These are phyloP conservation scores for Myotis brandtii DNA, from an alignment of 2,113 vertebrate genomes.

Conservation along the genomic window DNA sequence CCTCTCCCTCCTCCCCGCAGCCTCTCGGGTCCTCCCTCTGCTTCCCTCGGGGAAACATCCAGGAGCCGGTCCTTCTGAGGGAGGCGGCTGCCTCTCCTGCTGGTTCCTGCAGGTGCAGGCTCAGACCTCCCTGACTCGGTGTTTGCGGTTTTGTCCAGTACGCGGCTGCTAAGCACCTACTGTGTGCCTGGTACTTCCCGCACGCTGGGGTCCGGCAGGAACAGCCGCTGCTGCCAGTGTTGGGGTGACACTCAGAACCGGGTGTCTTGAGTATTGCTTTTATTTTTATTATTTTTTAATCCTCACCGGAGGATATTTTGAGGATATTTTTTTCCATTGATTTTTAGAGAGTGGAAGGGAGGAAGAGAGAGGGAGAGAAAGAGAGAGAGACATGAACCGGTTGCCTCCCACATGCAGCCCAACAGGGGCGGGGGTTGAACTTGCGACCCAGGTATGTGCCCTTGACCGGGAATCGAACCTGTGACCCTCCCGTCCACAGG, in stretches of 20 bases:
- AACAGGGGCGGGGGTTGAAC: no score
- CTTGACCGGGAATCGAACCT: no score
- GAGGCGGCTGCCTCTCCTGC: fast-evolving
- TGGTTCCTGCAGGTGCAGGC: fast-evolving
- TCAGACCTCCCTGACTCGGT: background rate
- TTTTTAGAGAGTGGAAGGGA: no score
- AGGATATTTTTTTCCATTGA: no score
- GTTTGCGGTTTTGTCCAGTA: fast-evolving
- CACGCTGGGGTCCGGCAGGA: fast-evolving
- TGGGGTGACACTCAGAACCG: background rate
- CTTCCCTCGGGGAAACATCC: background rate
- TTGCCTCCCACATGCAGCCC: no score
- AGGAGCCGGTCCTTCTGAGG: background rate
- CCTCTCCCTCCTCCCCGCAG: background rate
- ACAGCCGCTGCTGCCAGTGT: fast-evolving
- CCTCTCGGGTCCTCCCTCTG: background rate
- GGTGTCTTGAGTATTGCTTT: background rate
- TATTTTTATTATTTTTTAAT: no score
- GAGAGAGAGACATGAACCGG: no score
- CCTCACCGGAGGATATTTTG: no score
- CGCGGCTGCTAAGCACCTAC: fast-evolving
- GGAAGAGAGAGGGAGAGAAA: no score
- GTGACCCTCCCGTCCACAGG: no score
- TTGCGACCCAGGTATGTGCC: no score
- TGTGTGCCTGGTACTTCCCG: background rate